Base-by-base conservation (phyloP, 2,888 invertebrate genomes). In the Nephrotoma appendiculata region DNA sequence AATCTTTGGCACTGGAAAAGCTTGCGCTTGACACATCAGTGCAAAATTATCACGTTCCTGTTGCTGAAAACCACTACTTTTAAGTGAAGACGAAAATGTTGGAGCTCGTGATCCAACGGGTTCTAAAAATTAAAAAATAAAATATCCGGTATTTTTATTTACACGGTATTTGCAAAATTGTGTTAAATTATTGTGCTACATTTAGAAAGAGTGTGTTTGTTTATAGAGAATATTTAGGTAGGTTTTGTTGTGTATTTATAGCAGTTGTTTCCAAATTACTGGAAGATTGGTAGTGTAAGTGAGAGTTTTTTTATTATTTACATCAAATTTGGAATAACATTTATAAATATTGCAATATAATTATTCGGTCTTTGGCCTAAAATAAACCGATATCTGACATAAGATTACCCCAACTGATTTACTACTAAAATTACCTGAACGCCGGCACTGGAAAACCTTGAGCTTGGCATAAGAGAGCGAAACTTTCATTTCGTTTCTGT, bases 401-500 rank as follows among this genome's bases (percentile, higher is more conserved):
- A 1, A 31, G 2, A 31, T 31, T 31, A 31, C 31, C 31, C 31
- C 2, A 31, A 3, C 31, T 2, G 31, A 31, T 31, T 31, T 31
- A 31, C 1, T 31, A 31, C 31, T 83, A 84, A 12, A 41, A 41
- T 84, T 93, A 95, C 95, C 95, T 95, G 93, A 94, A 95, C 88
- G 94, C 89, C 89, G 96, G 96, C 89, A 95, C 93, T 86, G 95
- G 96, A 91, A 92, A 93, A 12, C 93, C 95, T 91, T 95, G 95
- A 88, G 95, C 94, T 89, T 94, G 94, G 90, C 95, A 95, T 85
- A 94, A 91, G 87, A 95, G 90, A 43, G 94, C 93, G 89, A 95
- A 92, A 87, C 93, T 92, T 87, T 92, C 90, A 48, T 90, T 91
- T 86, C 90, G 89, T 43, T 90, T 88, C 85, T 92, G 91, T 87